Base-by-base conservation (phyloP, 1,140 invertebrate genomes). In the Trigoniulus corallinus region DNA sequence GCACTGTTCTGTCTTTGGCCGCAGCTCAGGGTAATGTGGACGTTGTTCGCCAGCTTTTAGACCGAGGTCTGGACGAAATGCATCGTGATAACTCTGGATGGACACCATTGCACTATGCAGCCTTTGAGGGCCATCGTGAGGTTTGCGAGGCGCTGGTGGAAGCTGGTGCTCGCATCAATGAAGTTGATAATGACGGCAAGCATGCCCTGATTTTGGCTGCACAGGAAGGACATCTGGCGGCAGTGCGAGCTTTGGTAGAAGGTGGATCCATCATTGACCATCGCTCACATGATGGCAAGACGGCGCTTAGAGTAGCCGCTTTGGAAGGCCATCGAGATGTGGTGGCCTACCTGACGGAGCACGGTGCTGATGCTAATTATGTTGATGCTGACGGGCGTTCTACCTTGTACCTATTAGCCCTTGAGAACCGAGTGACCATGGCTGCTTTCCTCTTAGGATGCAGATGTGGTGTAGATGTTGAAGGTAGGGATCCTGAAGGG, bases 111-210 rank as follows among this genome's bases (percentile, higher is more conserved):
- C 91, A 95, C 64, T 92, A 74, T 60, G 81, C 88, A 7, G 86
- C 89, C 21, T 92, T 92, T 60, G 89, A 95, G 69, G 88, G 87
- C 65, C 89, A 95, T 64, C 68, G 77, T 50, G 84, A 88, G 59
- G 89, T 93, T 22, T 84, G 84, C 57, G 79, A 87, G 54, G 79
- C 84, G 10, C 67, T 96, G 20, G 63, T 94, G 0, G 88, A 93
- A 60, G 85, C 85, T n/a, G 89, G 89, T 1, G 88, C 89, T 0
- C 80, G 87, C 62, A 78, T 91, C 1, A 86, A 88, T 59, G 87
- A 92, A 61, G 77, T 82, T 3, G 91, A 95, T 64, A 94, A 94
- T 67, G 91, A 96, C 60, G 91, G 89, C 1, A 89, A 91, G 67
- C 85, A 86, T 0, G 80, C 91, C 1, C 66, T 97, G 12, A 80